Conservation (phyloP, 2,797 vertebrate species). For the Protosalanx chinensis region DNA sequence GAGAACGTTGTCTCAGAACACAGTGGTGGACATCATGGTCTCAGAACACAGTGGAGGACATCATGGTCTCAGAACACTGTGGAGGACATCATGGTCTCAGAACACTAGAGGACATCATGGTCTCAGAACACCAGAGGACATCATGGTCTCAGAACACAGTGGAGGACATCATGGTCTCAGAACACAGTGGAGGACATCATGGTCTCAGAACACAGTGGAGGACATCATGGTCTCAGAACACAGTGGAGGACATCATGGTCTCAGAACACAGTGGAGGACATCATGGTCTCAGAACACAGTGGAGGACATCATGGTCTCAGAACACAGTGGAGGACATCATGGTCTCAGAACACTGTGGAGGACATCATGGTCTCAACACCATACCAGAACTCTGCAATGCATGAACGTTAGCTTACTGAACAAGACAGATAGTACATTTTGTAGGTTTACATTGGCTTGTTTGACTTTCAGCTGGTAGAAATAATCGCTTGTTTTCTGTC, state of each 20-base stretch:
- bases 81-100: not conserved
- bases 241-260: too few species aligned
- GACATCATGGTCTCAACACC: not conserved
- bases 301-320: too few species aligned
- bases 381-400: not conserved
- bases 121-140: not conserved
- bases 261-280: too few species aligned
- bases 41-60: not conserved
- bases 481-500: constrained; percentile 11
- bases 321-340: too few species aligned
- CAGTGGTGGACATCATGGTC: not conserved
- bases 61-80: not conserved
- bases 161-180: too few species aligned
- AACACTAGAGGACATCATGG: not conserved
- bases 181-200: too few species aligned
- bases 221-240: too few species aligned
- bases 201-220: too few species aligned
- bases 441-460: not conserved
- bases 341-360: too few species aligned
- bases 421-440: not conserved
- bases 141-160: too few species aligned
- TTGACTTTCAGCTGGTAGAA: constrained; percentile 18
- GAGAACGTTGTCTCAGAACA: not conserved
- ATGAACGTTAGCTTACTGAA: not conserved
- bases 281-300: too few species aligned